Percentiles rank a stretch among this genome's conserved stretches.
Conservation (phyloP, 2,113 vertebrate species). For the Nerophis ophidion region DNA sequence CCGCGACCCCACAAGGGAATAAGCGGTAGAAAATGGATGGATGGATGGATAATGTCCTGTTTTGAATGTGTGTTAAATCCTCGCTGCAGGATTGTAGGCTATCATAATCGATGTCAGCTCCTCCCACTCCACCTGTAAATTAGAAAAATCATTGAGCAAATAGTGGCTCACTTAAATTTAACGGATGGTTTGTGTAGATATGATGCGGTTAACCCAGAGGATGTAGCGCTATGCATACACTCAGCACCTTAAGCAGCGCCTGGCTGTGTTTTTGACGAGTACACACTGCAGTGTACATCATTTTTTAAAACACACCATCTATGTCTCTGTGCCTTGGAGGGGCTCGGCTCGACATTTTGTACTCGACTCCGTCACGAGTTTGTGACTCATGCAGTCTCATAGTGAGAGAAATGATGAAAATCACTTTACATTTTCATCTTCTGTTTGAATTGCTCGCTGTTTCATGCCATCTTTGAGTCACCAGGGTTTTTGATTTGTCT, state of each 20-base stretch:
- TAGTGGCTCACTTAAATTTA: too few relatives aligned
- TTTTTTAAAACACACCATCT: conserved; percentile 1
- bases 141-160: too few relatives aligned
- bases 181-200: too few relatives aligned
- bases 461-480: background rate
- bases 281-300: background rate
- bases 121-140: too few relatives aligned
- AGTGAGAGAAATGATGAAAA: conserved; percentile 4
- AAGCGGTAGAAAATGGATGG: too few relatives aligned
- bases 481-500: background rate
- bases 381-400: conserved; percentile 23
- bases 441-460: conserved; percentile 27
- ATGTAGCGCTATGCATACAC: too few relatives aligned
- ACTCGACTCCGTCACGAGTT: conserved; percentile 6
- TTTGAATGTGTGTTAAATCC: too few relatives aligned
- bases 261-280: background rate
- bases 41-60: too few relatives aligned
- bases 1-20: too few relatives aligned
- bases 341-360: background rate
- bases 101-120: too few relatives aligned
- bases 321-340: background rate
- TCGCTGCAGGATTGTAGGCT: too few relatives aligned
- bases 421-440: conserved; percentile 10
- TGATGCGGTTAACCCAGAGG: too few relatives aligned
- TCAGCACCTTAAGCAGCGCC: background rate